These are phyloP conservation scores for Bujurquina vittata DNA, from an alignment of 2,113 vertebrate genomes.

Conservation along the genomic window DNA sequence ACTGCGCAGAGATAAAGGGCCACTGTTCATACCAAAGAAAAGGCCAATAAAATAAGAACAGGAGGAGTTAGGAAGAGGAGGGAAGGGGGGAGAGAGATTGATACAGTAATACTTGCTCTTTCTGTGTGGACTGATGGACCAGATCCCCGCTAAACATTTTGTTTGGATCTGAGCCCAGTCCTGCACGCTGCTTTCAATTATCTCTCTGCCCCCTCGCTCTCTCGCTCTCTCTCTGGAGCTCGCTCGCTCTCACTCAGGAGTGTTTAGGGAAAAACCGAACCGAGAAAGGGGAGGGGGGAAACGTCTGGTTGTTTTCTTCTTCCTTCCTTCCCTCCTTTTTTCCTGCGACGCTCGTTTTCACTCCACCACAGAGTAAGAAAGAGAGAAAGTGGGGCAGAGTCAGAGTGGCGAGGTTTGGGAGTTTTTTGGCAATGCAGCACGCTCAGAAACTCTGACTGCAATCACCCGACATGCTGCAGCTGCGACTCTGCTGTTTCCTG, in stretches of 20 bases:
- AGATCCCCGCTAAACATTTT: slow-evolving; percentile 78
- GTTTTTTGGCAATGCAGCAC: slow-evolving; percentile 36
- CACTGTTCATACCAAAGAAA: neutral
- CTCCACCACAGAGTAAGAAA: slow-evolving; percentile 14
- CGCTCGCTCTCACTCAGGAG: slow-evolving; percentile 29
- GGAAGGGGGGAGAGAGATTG: neutral
- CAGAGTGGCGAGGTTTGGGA: neutral
- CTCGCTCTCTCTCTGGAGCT: slow-evolving; percentile 16
- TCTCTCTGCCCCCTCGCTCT: slow-evolving; percentile 41
- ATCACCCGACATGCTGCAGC: slow-evolving; percentile 64
- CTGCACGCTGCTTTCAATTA: slow-evolving; percentile 72
- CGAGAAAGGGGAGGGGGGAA: slow-evolving; percentile 19
- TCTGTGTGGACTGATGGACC: slow-evolving; percentile 64
- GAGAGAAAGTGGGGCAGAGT: slow-evolving; percentile 5
- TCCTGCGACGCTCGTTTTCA: slow-evolving; percentile 27
- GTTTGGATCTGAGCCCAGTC: slow-evolving; percentile 76
- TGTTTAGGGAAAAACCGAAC: slow-evolving; percentile 44
- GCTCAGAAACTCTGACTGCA: slow-evolving; percentile 17
- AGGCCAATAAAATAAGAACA: neutral
- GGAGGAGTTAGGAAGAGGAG: slow-evolving; percentile 14
- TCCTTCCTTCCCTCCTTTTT: slow-evolving; percentile 45
- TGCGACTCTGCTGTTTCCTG: slow-evolving; percentile 46
- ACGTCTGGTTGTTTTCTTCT: slow-evolving; percentile 20
- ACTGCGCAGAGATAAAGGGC: neutral
- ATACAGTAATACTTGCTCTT: slow-evolving; percentile 3